Conservation (phyloP, 2,888 invertebrate species). For the Drosophila affinis region DNA sequence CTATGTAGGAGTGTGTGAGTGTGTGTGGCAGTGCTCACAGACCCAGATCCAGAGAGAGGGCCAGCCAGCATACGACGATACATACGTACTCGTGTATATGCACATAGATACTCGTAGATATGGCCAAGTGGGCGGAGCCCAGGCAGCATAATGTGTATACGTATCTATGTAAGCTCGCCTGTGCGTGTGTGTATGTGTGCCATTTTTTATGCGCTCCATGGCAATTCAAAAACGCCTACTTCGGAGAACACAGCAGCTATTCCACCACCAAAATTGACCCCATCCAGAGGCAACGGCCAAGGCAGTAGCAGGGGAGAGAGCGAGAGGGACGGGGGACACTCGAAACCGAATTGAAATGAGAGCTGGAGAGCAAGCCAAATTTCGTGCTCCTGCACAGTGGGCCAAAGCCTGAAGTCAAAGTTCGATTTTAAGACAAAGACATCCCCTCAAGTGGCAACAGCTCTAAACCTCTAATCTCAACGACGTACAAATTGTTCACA, state of each 20-base stretch:
- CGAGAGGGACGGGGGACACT: background rate
- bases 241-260: constrained; percentile 58
- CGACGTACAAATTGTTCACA: no score
- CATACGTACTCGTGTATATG: constrained; percentile 1
- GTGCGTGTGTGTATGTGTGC: constrained; percentile 30
- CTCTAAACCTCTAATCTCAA: no score
- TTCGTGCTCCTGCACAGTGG: constrained; percentile 63
- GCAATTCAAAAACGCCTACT: constrained; percentile 81
- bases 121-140: constrained; percentile 83
- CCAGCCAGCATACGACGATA: constrained; percentile 21
- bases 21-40: constrained; percentile 66
- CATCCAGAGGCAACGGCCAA: constrained; percentile 4
- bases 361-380: constrained; percentile 19
- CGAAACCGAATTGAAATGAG: constrained; percentile 18
- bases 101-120: constrained; percentile 16
- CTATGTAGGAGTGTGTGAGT: constrained; percentile 71
- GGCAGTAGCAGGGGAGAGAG: background rate
- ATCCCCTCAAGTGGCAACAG: no score
- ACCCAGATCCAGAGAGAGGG: constrained; percentile 48
- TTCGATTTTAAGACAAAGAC: no score
- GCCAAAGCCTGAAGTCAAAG: background rate
- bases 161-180: constrained; percentile 46
- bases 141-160: constrained; percentile 69
- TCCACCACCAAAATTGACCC: constrained; percentile 36
- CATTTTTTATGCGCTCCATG: constrained; percentile 75